These are phyloP conservation scores for Zophobas morio DNA, from an alignment of 1,140 invertebrate species.

Conservation along the genomic window DNA sequence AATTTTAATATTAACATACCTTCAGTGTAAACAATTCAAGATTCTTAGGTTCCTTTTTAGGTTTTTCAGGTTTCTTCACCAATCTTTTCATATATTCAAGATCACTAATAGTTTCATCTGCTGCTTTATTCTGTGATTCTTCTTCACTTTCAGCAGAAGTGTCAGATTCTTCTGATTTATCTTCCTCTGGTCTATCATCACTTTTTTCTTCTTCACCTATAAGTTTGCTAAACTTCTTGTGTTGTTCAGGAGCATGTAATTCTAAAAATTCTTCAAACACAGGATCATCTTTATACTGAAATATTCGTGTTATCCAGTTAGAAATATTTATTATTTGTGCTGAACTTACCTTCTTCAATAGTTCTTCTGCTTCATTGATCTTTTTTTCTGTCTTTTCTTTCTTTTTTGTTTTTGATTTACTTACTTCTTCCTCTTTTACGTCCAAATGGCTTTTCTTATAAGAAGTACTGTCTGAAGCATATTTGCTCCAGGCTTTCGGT, in stretches of 20 bases:
- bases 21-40: constrained; percentile 75
- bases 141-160: constrained; percentile 57
- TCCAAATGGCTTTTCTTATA: constrained; percentile 71
- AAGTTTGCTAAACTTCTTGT: constrained; percentile 66
- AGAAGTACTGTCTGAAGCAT: constrained; percentile 79
- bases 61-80: constrained; percentile 62
- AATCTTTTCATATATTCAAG: constrained; percentile 73
- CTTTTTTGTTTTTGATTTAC: constrained; percentile 68
- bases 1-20: constrained; percentile 58
- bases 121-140: constrained; percentile 69
- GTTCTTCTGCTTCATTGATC: constrained; percentile 71
- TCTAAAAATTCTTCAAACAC: constrained; percentile 91
- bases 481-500: constrained; percentile 93
- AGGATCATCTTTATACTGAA: constrained; percentile 89
- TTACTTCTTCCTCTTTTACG: constrained; percentile 33
- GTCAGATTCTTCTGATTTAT: constrained; percentile 62
- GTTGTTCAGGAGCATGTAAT: constrained; percentile 77
- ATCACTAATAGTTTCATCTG: constrained; percentile 80
- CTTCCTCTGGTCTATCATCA: constrained; percentile 60
- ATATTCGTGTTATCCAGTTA: constrained; percentile 49
- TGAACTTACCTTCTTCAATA: constrained; percentile 74
- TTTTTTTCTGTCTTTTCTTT: constrained; percentile 65
- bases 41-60: constrained; percentile 63
- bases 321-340: too few species aligned
- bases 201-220: constrained; percentile 64